Conservation (phyloP, 2,797 vertebrate species). For the Phalloptychus januarius region DNA sequence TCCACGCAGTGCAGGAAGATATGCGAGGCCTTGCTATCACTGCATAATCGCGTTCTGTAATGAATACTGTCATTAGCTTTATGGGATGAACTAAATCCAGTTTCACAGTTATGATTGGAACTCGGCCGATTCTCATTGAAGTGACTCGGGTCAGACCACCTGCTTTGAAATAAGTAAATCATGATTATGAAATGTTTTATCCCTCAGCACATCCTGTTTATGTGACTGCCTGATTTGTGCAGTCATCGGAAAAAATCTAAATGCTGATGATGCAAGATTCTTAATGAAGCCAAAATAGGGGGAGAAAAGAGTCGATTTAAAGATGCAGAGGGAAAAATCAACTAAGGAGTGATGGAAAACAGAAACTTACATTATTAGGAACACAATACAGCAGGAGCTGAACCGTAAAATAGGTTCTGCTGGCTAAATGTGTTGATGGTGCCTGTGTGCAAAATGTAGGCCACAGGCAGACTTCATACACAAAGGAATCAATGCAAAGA, state of each 20-base stretch:
- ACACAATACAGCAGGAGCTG: slow-evolving; percentile 13
- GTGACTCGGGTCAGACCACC: neutral
- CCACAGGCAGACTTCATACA: slow-evolving; percentile 1
- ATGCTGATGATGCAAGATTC: slow-evolving; percentile 33
- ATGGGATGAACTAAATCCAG: slow-evolving; percentile 3
- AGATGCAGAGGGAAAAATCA: slow-evolving; percentile 5
- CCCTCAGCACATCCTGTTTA: neutral
- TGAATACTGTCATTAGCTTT: slow-evolving; percentile 16
- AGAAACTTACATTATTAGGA: slow-evolving; percentile 10
- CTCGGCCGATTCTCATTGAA: slow-evolving; percentile 13
- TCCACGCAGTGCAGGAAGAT: neutral
- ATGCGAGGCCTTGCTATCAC: slow-evolving; percentile 2
- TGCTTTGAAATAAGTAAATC: slow-evolving; percentile 35
- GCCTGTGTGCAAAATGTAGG: neutral
- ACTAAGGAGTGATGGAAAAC: slow-evolving; percentile 1
- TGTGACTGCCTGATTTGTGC: neutral
- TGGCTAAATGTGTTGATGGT: slow-evolving; percentile 20
- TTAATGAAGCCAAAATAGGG: slow-evolving; percentile 22
- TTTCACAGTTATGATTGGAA: slow-evolving; percentile 27
- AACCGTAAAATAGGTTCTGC: slow-evolving; percentile 26
- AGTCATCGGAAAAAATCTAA: slow-evolving; percentile 13
- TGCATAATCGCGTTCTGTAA: slow-evolving; percentile 9
- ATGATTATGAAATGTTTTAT: slow-evolving; percentile 3
- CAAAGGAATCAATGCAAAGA: neutral
- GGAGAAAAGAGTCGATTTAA: slow-evolving; percentile 26